Percentiles rank a stretch among this genome's conserved stretches.
Evolutionary conservation across 2,888 invertebrate genomes (phyloP).

Genomic region (Chrysolina americana): DNA sequence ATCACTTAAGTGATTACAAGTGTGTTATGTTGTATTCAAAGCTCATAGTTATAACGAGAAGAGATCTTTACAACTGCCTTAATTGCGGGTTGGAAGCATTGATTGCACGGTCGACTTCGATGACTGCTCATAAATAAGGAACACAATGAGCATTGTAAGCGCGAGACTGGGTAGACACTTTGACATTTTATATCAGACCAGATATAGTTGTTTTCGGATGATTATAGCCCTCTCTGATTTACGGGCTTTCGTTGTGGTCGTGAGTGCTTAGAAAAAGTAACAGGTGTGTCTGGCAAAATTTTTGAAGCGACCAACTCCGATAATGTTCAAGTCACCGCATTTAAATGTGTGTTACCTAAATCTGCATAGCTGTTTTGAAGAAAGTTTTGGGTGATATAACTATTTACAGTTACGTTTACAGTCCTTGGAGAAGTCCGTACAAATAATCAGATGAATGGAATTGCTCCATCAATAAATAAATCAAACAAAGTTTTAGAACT

Average conservation of each 20-base stretch:
- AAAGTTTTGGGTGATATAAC: no score
- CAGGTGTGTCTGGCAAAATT: conserved; percentile 8
- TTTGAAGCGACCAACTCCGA: neutral
- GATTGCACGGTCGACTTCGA: conserved; percentile 59
- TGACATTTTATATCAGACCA: conserved; percentile 32
- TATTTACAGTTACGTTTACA: no score
- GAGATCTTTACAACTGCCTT: conserved; percentile 53
- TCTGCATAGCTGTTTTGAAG: no score
- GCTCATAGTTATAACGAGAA: conserved; percentile 46
- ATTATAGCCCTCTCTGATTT: conserved; percentile 23
- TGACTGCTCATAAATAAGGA: conserved; percentile 63
- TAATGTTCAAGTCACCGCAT: no score
- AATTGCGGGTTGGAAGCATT: conserved; percentile 60
- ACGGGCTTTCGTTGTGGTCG: conserved; percentile 1
- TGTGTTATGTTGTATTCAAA: conserved; percentile 40
- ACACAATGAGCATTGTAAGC: conserved; percentile 61
- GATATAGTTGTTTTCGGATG: conserved; percentile 27
- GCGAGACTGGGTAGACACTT: conserved; percentile 52
- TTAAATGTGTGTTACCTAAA: no score
- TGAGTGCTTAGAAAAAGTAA: conserved; percentile 4
- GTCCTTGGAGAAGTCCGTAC: no score
- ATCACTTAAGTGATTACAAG: conserved; percentile 41
- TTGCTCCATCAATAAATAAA: no score
- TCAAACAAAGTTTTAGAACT: no score
- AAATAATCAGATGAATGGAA: no score